Conservation (phyloP, 2,888 invertebrate genomes). For the Apamea sordens region DNA sequence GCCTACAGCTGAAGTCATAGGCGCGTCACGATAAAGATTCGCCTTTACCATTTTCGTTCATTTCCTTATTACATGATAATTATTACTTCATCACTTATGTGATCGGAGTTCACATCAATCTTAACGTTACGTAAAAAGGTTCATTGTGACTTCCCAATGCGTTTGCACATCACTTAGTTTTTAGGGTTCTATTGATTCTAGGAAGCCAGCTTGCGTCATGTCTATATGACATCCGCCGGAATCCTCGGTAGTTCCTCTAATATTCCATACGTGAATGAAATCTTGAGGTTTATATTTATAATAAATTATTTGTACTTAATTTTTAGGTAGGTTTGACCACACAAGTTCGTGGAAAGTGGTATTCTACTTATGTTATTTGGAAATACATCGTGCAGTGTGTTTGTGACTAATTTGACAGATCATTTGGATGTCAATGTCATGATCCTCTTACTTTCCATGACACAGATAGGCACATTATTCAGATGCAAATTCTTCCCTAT, state of each 20-base stretch:
- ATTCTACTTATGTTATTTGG: constrained; percentile 1
- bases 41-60: constrained; percentile 39
- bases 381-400: constrained; percentile 10
- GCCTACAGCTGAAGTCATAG: background rate
- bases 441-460: constrained; percentile 30
- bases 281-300: constrained; percentile 14
- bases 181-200: constrained; percentile 27
- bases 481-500: constrained; percentile 1
- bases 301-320: background rate
- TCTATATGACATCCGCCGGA: constrained; percentile 55
- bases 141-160: constrained; percentile 28
- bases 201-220: constrained; percentile 57
- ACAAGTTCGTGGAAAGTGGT: constrained; percentile 24
- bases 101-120: constrained; percentile 42
- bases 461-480: constrained; percentile 3
- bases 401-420: constrained; percentile 34
- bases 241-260: constrained; percentile 34
- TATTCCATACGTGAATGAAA: constrained; percentile 37
- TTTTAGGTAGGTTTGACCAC: constrained; percentile 4
- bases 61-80: constrained; percentile 58
- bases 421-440: constrained; percentile 26
- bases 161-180: constrained; percentile 35
- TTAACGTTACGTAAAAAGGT: constrained; percentile 27
- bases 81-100: constrained; percentile 51
- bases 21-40: constrained; percentile 28